These are phyloP conservation scores for Acipenser ruthenus DNA, from an alignment of 2,797 vertebrate species.

Conservation along the genomic window DNA sequence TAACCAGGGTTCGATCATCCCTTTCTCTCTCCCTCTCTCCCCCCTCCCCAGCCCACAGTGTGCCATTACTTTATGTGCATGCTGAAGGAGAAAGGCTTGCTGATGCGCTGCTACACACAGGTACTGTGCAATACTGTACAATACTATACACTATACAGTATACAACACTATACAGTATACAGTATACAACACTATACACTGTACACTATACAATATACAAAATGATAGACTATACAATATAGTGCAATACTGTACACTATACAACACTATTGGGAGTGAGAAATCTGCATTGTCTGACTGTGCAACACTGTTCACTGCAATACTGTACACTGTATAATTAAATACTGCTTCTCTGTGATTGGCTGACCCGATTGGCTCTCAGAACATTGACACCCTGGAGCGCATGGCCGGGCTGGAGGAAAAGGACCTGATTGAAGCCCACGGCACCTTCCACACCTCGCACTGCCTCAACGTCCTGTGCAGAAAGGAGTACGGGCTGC, in stretches of 20 bases:
- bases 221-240: too few species aligned
- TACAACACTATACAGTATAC: too few species aligned
- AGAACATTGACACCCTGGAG: conserved; percentile 89
- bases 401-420: conserved; percentile 72
- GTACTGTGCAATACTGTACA: conserved; percentile 33
- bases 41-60: conserved; percentile 63
- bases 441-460: conserved; percentile 80
- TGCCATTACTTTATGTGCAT: conserved; percentile 87
- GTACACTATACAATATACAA: too few species aligned
- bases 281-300: too few species aligned
- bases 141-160: too few species aligned
- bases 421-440: conserved; percentile 78
- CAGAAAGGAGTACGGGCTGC: conserved; percentile 62
- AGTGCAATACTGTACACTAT: too few species aligned
- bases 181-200: too few species aligned
- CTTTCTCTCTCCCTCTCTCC: conserved; percentile 1
- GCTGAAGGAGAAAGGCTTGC: conserved; percentile 74
- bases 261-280: too few species aligned
- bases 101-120: conserved; percentile 83
- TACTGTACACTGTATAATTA: too few species aligned
- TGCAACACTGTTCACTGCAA: too few species aligned
- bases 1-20: too few species aligned
- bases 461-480: conserved; percentile 75
- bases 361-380: conserved; percentile 32
- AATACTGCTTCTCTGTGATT: not conserved